Evolutionary conservation across 2,797 vertebrate species (phyloP), one percentile per base, ranked within the genome.

Genomic region (Rhadinocentrus ornatus): DNA sequence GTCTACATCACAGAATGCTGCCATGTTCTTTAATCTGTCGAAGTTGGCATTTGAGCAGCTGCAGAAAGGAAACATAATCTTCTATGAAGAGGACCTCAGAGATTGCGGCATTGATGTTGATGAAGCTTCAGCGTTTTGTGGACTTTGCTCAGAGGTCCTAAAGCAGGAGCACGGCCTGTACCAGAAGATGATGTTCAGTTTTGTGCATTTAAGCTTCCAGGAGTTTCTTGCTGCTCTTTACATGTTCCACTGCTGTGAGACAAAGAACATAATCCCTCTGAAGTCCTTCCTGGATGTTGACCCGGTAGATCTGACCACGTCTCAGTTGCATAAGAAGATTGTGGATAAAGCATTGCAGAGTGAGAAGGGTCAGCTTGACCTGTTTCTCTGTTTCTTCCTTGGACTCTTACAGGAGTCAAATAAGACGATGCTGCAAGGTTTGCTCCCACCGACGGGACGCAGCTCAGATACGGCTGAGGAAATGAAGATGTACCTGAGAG

Each of bases 141-240:
- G 77, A 11, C 50, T 73, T 56, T 73, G 55, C 31, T 73, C 71
- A 22, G 66, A 69, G 50, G 66, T 73, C 44, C 26, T 77, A 27
- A 73, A 63, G 46, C 32, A 81, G 44, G 70, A 81, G 35, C 10
- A 0, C 13, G 31, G 66, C 9, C 16, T 77, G 57, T 63, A 81
- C 26, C 62, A 73, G 50, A 54, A 16, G 3, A 73, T 66, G 48
- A 69, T 73, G 66, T 78, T 78, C 50, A 73, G 70, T 50, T 69
- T 73, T 52, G 60, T 78, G 24, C 71, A 78, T 69, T 66, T 81
- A 7, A 77, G 74, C 53, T 73, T 77, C n/a, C 79, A 81, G 44
- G 79, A 81, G 62, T 81, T 81, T 55, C 74, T 81, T 12, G 74
- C 66, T 53, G 74, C 70, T 69, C 56, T 81, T 44, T 65, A 64